Conservation (phyloP, 1,140 invertebrate species). For the Eciton burchellii region DNA sequence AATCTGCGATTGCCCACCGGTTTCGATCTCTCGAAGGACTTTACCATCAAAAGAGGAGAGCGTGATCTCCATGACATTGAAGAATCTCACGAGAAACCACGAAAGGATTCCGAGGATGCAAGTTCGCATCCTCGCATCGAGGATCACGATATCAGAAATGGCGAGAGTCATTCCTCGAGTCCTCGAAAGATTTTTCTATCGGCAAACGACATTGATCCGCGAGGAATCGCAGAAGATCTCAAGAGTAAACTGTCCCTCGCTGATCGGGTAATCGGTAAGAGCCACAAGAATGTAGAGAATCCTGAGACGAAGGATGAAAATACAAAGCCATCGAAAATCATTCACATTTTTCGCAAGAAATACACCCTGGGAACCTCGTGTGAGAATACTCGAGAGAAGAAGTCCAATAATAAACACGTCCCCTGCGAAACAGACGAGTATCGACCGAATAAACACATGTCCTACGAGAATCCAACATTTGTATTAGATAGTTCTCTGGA, state of each 20-base stretch:
- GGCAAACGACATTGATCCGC: slow-evolving; percentile 51
- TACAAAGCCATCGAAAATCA: slow-evolving; percentile 38
- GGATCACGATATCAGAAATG: too few relatives aligned
- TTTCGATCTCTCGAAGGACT: slow-evolving; percentile 64
- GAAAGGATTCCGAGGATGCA: neutral
- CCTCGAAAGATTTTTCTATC: neutral
- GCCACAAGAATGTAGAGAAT: slow-evolving; percentile 60
- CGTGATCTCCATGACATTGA: neutral
- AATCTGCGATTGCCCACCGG: slow-evolving; percentile 66
- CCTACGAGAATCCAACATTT: slow-evolving; percentile 84
- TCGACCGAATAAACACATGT: slow-evolving; percentile 63
- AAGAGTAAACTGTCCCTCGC: slow-evolving; percentile 76
- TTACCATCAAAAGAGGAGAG: slow-evolving; percentile 14
- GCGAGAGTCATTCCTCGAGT: neutral
- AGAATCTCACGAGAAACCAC: neutral
- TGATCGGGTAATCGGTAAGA: slow-evolving; percentile 68
- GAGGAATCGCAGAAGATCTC: slow-evolving; percentile 71
- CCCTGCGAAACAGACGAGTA: neutral
- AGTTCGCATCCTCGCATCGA: neutral
- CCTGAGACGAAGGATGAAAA: slow-evolving; percentile 1
- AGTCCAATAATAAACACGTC: neutral
- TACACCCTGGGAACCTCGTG: slow-evolving; percentile 10
- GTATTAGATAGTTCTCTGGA: slow-evolving; percentile 81
- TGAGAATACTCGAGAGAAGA: slow-evolving; percentile 1
- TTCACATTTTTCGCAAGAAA: slow-evolving; percentile 58